Evolutionary conservation across 2,797 vertebrate genomes (phyloP).

Genomic region (Sebastes nivosus): DNA sequence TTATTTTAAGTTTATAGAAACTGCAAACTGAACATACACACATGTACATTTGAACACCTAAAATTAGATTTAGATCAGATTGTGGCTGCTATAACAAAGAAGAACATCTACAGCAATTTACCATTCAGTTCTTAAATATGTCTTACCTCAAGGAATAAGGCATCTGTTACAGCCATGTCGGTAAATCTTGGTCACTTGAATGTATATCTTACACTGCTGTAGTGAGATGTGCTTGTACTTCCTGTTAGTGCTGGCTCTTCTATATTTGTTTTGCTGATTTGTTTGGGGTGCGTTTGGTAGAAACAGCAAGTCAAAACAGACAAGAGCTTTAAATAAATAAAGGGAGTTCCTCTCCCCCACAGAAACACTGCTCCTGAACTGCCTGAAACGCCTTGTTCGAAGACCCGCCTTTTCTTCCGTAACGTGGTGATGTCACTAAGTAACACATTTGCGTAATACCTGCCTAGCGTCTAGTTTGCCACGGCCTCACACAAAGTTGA

Average conservation of each 20-base stretch:
- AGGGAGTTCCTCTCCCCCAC: too few species aligned
- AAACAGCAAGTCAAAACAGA: not conserved
- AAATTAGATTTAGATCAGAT: not conserved
- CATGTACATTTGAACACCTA: not conserved
- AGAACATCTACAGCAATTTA: not conserved
- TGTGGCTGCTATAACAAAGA: not conserved
- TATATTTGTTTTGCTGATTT: not conserved
- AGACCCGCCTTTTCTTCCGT: too few species aligned
- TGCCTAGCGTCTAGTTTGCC: too few species aligned
- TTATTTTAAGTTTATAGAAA: not conserved
- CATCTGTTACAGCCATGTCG: not conserved
- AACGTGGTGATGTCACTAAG: too few species aligned
- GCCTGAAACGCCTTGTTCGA: too few species aligned
- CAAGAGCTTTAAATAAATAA: not conserved
- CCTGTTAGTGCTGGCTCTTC: slow-evolving; percentile 5
- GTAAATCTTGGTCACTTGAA: not conserved
- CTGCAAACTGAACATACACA: not conserved
- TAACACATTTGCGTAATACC: too few species aligned
- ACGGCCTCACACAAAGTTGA: too few species aligned
- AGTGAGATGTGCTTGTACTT: slow-evolving; percentile 26
- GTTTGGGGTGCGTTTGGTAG: not conserved
- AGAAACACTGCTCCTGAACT: too few species aligned
- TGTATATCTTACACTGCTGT: not conserved
- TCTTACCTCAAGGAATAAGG: not conserved
- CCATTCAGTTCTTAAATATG: not conserved